Base-by-base conservation (phyloP, 2,113 vertebrate species). In the Istiophorus platypterus region DNA sequence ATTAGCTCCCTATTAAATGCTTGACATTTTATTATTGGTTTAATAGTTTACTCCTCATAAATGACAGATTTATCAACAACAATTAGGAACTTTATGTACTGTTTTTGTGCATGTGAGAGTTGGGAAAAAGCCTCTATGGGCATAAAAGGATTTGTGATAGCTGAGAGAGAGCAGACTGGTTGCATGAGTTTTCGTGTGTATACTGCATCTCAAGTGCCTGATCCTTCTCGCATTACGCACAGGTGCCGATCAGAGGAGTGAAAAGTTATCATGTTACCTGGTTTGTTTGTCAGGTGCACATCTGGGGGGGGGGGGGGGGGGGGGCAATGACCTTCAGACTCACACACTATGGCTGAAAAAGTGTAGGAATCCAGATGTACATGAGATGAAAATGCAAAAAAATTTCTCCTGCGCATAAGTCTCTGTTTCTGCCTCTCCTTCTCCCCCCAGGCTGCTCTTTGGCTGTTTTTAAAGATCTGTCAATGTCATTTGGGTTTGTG, bases 231-330 rank as follows among this genome's bases (percentile, higher is more conserved):
- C 37, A 14, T 89, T 72, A 67, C 37, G 20, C 17, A 1, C 27
- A 42, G 78, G 13, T n/a, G 52, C 65, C 24, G 9, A 76, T 69
- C 39, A 39, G 62, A 11, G 72, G 51, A 66, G 79, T 74, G 41
- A 82, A 86, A 78, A 82, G 54, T 67, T 74, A 62, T 41, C 41
- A 37, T 63, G 61, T 64, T 81, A 62, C 64, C 49, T 4, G 22
- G 62, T 88, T 82, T 89, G 73, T 89, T 91, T 85, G 87, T 89
- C 87, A 91, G 86, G 88, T 86, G 84, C 67, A 91, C 87, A 84
- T 90, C 87, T 86, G 89, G 54, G 78, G 29, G 67, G 77, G 63
- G 65, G 24, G 42, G 64, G 11, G 89, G 54, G 78, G 29, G 67
- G 77, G 63, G 65, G 24, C 49, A 66, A 11, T 72, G 78, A 81